Base-by-base conservation (phyloP, 2,113 vertebrate species). In the Apteryx owenii region DNA sequence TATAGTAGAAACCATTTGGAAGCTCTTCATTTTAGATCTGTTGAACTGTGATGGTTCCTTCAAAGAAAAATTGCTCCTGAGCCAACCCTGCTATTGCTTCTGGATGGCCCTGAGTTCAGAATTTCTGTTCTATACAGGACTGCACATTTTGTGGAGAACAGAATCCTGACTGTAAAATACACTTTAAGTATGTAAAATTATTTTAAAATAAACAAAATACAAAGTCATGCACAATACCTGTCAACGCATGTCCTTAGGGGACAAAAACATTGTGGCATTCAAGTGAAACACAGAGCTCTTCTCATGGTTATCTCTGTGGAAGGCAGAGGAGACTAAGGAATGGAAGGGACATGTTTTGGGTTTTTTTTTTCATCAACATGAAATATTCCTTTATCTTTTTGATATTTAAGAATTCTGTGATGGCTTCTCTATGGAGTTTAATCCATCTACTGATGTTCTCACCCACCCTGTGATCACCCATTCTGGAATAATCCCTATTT, bases 401-500 rank as follows among this genome's bases (percentile, higher is more conserved):
- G 31, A 68, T 87, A 71, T 20, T 73, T 73, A 50, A 73, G 81
- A 44, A 79, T 76, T 80, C 48, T 12, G 23, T 14, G 81, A 60
- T 76, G 71, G 72, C 70, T 76, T 61, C 64, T 84, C 69, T 58
- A 6, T 4, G 64, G 68, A 38, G 36, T 89, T 96, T 90, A 91
- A 85, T 79, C 84, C 36, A 2, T 16, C 73, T 85, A 23, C 81
- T 93, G 88, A 92, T 82, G 85, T 79, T 92, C 80, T 94, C 71
- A 54, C 42, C 56, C 68, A 56, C 62, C 25, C 56, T 78, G 87
- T 75, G 84, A 83, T 96, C 96, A 91, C 92, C 91, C 90, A 81
- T 85, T 95, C 92, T 68, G 53, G 89, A 86, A 95, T 58, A 93
- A 96, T 87, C 84, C 90, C 85, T 36, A 75, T 96, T 94, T 95